Conservation (phyloP, 2,113 vertebrate species). For the Formicarius rufipectus region DNA sequence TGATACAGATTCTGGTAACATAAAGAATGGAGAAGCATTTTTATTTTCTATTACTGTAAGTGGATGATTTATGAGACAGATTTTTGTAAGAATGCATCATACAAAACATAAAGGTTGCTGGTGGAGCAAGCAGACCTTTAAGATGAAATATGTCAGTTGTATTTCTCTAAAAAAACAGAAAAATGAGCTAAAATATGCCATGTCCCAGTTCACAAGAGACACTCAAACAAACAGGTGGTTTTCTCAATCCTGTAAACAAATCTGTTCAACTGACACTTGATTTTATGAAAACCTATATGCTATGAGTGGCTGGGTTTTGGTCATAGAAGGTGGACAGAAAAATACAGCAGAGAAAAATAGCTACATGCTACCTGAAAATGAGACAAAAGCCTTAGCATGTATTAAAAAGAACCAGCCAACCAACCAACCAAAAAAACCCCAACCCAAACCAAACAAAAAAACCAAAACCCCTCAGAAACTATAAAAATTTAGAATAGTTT, state of each 20-base stretch:
- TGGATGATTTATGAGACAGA: background rate
- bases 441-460: too few relatives aligned
- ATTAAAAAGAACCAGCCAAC: too few relatives aligned
- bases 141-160: background rate
- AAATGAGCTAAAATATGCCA: background rate
- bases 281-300: background rate
- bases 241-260: background rate
- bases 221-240: background rate
- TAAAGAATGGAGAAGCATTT: background rate
- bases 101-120: background rate
- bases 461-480: fast-evolving
- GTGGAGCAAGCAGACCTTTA: background rate
- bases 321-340: background rate
- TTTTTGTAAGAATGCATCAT: background rate
- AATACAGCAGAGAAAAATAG: background rate
- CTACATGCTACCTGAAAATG: background rate
- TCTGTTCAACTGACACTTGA: background rate
- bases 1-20: background rate
- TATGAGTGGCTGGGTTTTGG: background rate
- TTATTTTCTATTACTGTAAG: background rate
- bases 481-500: background rate
- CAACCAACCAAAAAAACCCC: too few relatives aligned
- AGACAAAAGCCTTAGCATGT: background rate
- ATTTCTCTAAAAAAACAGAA: background rate
- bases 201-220: background rate